Evolutionary conservation across 2,888 invertebrate genomes (phyloP).

Genomic region (Agrochola lychnidis): DNA sequence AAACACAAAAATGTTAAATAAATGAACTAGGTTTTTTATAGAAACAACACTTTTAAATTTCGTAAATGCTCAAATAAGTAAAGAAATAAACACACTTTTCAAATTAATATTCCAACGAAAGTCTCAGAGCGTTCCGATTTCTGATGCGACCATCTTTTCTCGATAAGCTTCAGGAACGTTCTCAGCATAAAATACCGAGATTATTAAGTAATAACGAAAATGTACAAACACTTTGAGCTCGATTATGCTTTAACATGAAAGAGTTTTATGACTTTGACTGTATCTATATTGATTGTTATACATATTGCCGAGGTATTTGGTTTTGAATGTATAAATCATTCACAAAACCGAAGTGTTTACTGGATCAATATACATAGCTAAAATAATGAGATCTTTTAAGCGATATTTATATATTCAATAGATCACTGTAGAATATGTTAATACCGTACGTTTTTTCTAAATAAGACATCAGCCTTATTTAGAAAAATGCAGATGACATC

Average conservation of each 20-base stretch:
- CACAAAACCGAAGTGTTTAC: not conserved
- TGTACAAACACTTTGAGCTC: constrained; percentile 51
- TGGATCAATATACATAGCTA: not conserved
- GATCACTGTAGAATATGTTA: too few species aligned
- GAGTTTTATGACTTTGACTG: constrained; percentile 15
- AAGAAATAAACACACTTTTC: constrained; percentile 35
- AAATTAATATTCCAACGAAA: constrained; percentile 35
- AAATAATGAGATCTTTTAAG: not conserved
- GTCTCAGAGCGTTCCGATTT: constrained; percentile 29
- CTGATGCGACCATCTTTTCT: constrained; percentile 43
- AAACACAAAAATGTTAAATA: too few species aligned
- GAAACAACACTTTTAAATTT: constrained; percentile 1
- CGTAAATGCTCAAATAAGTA: constrained; percentile 25
- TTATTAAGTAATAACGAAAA: constrained; percentile 60
- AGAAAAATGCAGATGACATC: too few species aligned
- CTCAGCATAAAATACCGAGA: constrained; percentile 58
- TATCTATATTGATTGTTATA: constrained; percentile 3
- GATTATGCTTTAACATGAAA: constrained; percentile 42
- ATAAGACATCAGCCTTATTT: too few species aligned
- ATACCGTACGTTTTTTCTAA: too few species aligned
- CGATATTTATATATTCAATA: too few species aligned
- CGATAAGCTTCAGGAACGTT: constrained; percentile 36
- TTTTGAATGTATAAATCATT: too few species aligned
- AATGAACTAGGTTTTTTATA: too few species aligned
- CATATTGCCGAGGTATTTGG: constrained; percentile 2